Percentiles rank a stretch among this genome's conserved stretches.
These are phyloP conservation scores for Grammomys surdaster DNA, from an alignment of 2,113 vertebrate genomes.

Conservation along the genomic window DNA sequence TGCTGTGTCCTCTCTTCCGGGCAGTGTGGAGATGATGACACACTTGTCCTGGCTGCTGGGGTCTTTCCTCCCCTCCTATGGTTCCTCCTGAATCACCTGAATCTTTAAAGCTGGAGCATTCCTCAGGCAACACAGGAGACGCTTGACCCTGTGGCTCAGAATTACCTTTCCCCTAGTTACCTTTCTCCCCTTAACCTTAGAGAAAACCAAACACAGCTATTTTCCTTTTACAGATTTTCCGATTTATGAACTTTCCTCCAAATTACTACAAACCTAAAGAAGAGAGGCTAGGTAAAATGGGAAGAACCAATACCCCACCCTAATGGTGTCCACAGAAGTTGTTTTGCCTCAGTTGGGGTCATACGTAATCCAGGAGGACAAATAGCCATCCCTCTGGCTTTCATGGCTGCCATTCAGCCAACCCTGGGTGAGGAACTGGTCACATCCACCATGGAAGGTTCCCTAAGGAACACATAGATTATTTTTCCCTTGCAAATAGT, in stretches of 20 bases:
- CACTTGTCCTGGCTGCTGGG: background rate
- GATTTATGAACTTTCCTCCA: conserved; percentile 42
- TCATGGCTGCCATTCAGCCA: background rate
- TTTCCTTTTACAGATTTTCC: background rate
- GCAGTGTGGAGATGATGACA: background rate
- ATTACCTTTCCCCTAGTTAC: conserved; percentile 14
- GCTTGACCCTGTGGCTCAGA: background rate
- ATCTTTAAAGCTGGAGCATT: background rate
- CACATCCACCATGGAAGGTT: background rate
- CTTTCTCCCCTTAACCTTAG: conserved; percentile 19
- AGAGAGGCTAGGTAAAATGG: background rate
- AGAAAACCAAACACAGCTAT: conserved; percentile 22
- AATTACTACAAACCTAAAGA: conserved; percentile 18
- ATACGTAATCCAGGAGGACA: background rate
- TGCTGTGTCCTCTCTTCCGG: background rate
- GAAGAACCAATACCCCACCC: background rate
- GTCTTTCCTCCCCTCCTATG: background rate
- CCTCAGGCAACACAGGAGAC: background rate
- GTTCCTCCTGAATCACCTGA: background rate
- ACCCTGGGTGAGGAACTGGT: background rate
- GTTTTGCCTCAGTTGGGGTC: background rate
- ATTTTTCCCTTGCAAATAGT: background rate
- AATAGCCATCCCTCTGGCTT: background rate
- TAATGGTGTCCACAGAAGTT: background rate
- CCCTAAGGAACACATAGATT: background rate